Base-by-base conservation (phyloP, 1,140 invertebrate species). In the Diploscapter pachys region DNA sequence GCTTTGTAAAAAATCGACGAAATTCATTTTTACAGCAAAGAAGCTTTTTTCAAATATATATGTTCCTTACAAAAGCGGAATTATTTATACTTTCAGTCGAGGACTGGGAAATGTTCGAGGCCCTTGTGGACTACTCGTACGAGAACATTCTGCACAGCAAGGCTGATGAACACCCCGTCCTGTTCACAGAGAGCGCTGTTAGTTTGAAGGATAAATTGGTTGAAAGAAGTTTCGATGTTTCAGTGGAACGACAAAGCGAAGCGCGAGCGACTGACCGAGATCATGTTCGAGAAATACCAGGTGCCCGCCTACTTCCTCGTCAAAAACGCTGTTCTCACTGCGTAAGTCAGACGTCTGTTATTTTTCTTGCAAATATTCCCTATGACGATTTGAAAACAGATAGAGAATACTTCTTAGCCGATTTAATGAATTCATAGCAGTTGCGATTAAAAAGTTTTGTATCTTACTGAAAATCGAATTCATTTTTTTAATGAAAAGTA, bases 271-370 rank as follows among this genome's bases (percentile, higher is more conserved):
- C 84, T 97, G 0, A 92, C 93, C 0, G 95, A 97, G 86, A 86
- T 97, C 0, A 92, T 96, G 89, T 97, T 97, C 87, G 95, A 97
- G 86, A 96, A 96, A 83, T 97, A 95, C 87, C 92, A 94, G 85
- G 92, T 96, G 4, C 95, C 95, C 3, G 94, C 95, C 1, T 96
- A 96, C 87, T 97, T 94, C 85, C 87, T 96, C 13, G 93, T 93
- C 5, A 97, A 97, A 88, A 96, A 94, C 87, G 93, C 95, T 0
- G 94, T 96, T 2, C 86, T 97, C 9, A 92, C 94, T 6, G 93
- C 93, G 57, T 96, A 87, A 85, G 86, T 85, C 31, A 1, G 31
- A 31, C 1, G 31, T 31, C 31, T 86, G 85, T 74, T 62, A 3
- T 53, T 78, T 78, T 59, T 4, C 50, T 80, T 31, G 31, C 53